phyloP scores from a whole-genome alignment of 2,888 invertebrate species.

The Athetis lepigone region DNA sequence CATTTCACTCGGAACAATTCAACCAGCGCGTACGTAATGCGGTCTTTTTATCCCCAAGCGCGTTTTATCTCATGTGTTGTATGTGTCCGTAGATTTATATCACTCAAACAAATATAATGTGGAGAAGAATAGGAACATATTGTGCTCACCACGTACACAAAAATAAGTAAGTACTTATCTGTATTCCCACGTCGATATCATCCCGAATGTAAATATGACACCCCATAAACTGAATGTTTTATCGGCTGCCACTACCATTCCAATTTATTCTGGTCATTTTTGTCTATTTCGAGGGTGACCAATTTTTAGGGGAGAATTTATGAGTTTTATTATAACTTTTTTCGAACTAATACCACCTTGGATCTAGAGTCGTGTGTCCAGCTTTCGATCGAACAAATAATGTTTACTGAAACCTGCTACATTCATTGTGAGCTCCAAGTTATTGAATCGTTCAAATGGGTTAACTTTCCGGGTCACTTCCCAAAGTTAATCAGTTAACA shows the following conservation, averaged over 20 bases:
- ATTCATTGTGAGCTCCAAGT: constrained; percentile 41
- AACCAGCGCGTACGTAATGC: constrained; percentile 43
- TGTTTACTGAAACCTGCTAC: constrained; percentile 56
- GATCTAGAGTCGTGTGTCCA: constrained; percentile 67
- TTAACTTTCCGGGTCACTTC: constrained; percentile 48
- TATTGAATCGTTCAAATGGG: constrained; percentile 48
- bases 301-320: constrained; percentile 88
- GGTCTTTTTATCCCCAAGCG: constrained; percentile 38
- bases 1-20: constrained; percentile 51
- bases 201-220: constrained; percentile 90
- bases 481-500: constrained; percentile 53
- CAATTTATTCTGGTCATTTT: constrained; percentile 91
- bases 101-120: constrained; percentile 38
- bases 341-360: constrained; percentile 78
- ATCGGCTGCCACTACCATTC: constrained; percentile 88
- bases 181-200: constrained; percentile 85
- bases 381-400: constrained; percentile 55
- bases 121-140: constrained; percentile 69
- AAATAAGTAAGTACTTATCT: constrained; percentile 80
- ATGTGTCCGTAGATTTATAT: constrained; percentile 49
- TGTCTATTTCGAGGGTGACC: constrained; percentile 88
- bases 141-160: constrained; percentile 61
- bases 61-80: constrained; percentile 40
- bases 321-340: constrained; percentile 81
- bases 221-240: constrained; percentile 90